phyloP scores from a whole-genome alignment of 1,140 invertebrate genomes.

The Pseudoatta argentina region DNA sequence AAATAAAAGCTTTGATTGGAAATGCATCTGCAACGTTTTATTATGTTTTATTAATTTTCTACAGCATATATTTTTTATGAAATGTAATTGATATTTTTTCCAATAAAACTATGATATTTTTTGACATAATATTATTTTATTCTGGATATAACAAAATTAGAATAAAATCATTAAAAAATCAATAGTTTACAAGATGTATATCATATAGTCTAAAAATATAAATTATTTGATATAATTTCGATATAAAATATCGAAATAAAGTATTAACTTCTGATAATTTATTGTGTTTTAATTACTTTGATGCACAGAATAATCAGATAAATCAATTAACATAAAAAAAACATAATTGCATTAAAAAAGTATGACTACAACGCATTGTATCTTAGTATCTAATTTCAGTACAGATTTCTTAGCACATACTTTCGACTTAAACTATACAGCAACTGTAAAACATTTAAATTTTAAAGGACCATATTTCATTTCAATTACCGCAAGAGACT shows the following conservation, averaged over 20 bases:
- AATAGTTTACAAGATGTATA: neutral
- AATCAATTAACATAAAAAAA: neutral
- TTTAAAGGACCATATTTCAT: neutral
- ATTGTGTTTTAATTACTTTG: neutral
- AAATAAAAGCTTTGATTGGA: neutral
- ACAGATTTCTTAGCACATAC: neutral
- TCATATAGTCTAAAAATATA: neutral
- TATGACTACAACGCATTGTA: neutral
- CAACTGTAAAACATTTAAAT: neutral
- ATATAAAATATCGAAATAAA: neutral
- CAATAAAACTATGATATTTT: neutral
- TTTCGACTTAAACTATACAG: neutral
- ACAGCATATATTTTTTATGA: neutral
- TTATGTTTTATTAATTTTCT: neutral
- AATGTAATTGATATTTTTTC: neutral
- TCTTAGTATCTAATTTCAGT: too few species aligned
- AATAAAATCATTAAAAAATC: neutral
- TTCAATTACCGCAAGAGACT: slow-evolving; percentile 9
- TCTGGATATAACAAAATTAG: neutral
- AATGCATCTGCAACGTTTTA: neutral
- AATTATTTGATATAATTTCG: neutral
- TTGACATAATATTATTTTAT: neutral
- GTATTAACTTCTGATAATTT: neutral
- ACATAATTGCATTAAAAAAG: neutral
- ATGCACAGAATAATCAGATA: neutral